A percentile compares a stretch with the other conserved stretches of the same genome.
Evolutionary conservation across 2,797 vertebrate species (phyloP).

Genomic region (Scolopax rusticola): DNA sequence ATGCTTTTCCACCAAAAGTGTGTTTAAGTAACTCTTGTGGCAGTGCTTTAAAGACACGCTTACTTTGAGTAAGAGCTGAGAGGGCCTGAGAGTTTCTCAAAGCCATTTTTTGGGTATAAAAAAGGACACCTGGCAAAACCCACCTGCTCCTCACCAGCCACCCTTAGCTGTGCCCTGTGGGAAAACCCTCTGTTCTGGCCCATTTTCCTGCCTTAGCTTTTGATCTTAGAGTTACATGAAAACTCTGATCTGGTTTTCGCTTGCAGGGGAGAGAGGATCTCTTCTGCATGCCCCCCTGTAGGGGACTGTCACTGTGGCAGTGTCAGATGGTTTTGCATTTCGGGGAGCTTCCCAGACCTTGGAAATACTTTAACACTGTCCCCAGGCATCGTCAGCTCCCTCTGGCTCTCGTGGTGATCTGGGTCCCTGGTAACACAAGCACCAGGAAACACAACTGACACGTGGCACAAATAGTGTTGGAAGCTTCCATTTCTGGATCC

Average conservation of each 20-base stretch:
- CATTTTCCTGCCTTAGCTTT: background rate
- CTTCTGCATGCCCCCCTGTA: background rate
- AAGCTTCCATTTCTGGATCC: background rate
- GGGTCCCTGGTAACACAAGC: background rate
- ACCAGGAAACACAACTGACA: background rate
- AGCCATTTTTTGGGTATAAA: background rate
- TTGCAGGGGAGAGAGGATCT: background rate
- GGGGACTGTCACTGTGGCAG: background rate
- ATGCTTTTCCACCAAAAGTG: background rate
- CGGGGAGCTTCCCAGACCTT: background rate
- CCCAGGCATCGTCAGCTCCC: fast-evolving
- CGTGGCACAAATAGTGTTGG: fast-evolving
- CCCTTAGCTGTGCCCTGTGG: background rate
- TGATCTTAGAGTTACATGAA: background rate
- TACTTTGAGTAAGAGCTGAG: background rate
- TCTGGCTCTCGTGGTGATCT: background rate
- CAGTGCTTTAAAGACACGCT: background rate
- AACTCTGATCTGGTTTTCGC: background rate
- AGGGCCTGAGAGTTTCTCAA: background rate
- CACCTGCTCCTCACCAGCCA: background rate
- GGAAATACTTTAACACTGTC: background rate
- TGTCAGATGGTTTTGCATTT: background rate
- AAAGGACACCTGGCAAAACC: background rate
- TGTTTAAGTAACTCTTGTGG: background rate
- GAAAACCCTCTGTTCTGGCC: background rate